Percentiles rank a stretch among this genome's conserved stretches.
These are phyloP conservation scores for Egretta garzetta DNA, from an alignment of 2,113 vertebrate genomes.

Conservation along the genomic window DNA sequence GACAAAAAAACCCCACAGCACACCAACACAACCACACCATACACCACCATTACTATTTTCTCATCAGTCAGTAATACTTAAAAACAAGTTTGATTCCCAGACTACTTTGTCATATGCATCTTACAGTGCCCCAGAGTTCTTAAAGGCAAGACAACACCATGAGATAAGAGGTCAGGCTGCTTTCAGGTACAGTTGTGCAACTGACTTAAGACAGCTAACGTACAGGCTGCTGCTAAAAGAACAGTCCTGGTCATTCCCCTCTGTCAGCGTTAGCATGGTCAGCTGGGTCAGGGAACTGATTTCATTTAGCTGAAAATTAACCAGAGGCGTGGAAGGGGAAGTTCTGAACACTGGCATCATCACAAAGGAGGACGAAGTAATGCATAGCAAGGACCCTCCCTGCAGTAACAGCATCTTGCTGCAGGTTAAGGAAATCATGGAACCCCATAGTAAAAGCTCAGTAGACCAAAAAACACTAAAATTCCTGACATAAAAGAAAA, in stretches of 20 bases:
- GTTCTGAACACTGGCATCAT: not conserved
- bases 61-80: not conserved
- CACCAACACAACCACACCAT: not conserved
- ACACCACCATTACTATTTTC: not conserved
- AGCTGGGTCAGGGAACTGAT: not conserved
- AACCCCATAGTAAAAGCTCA: not conserved
- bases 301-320: not conserved
- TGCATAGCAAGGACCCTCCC: not conserved
- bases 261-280: not conserved
- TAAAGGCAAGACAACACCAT: not conserved
- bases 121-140: not conserved
- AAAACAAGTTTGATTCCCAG: not conserved
- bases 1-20: not conserved
- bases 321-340: fast-evolving
- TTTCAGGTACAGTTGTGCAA: not conserved
- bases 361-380: not conserved
- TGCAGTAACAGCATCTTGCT: not conserved
- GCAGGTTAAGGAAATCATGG: not conserved
- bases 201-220: not conserved
- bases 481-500: not conserved
- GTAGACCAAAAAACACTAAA: not conserved
- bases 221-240: not conserved
- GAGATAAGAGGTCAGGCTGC: not conserved
- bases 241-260: not conserved
- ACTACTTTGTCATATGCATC: not conserved